These are phyloP conservation scores for Aspidiotus destructor DNA, from an alignment of 2,888 invertebrate species.

Conservation along the genomic window DNA sequence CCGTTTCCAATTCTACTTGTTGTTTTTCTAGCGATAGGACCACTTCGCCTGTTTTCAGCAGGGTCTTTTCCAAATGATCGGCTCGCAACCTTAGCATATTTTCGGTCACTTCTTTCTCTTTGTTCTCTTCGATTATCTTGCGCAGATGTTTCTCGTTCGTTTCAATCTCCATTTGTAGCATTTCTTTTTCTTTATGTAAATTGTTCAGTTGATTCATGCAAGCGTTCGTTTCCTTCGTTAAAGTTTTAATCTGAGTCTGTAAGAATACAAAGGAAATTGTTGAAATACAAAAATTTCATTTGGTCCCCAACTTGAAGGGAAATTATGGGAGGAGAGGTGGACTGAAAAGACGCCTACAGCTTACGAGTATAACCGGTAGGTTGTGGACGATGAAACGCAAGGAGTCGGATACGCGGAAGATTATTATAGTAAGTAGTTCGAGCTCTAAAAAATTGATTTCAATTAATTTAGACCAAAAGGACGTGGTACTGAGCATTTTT, in stretches of 20 bases:
- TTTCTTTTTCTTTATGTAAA: neutral
- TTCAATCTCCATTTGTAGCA: neutral
- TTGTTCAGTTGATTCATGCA: neutral
- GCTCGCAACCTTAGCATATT: conserved; percentile 3
- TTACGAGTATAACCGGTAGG: too few relatives aligned
- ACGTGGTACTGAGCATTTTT: too few relatives aligned
- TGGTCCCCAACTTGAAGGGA: neutral
- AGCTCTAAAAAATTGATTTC: too few relatives aligned
- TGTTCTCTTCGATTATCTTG: conserved; percentile 8
- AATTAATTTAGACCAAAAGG: too few relatives aligned
- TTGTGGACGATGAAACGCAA: too few relatives aligned
- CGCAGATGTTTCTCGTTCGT: conserved; percentile 15
- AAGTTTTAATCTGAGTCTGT: neutral
- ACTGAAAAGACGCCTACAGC: too few relatives aligned
- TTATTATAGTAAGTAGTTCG: too few relatives aligned
- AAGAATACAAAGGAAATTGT: neutral
- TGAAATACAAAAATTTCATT: too few relatives aligned
- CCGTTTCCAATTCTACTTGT: conserved; percentile 59
- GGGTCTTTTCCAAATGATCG: conserved; percentile 53
- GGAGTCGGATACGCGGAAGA: too few relatives aligned
- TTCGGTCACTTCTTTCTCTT: conserved; percentile 12
- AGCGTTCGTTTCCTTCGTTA: neutral
- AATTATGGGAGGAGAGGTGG: neutral
- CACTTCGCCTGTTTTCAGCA: conserved; percentile 53
- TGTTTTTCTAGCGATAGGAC: conserved; percentile 60